Evolutionary conservation across 2,888 invertebrate species (phyloP).

Genomic region (Alsophila aescularia): DNA sequence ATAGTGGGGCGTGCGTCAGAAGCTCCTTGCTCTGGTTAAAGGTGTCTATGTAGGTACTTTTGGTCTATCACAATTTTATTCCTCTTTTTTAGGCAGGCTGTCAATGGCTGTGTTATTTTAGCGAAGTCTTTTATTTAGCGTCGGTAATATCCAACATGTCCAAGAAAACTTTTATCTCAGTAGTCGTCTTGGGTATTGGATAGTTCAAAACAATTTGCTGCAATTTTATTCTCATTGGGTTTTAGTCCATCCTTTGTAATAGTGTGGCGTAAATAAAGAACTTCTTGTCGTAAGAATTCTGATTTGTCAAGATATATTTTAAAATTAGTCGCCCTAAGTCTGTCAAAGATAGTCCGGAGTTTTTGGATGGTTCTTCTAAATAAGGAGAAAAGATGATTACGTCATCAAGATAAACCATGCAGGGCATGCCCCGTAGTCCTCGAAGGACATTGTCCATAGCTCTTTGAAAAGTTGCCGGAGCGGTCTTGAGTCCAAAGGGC

Average conservation of each 20-base stretch:
- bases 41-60: constrained; percentile 4
- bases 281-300: neutral
- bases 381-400: neutral
- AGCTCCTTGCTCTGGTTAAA: constrained; percentile 13
- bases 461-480: constrained; percentile 24
- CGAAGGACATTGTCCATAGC: neutral
- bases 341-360: neutral
- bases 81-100: constrained; percentile 3
- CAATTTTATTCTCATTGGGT: neutral
- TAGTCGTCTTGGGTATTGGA: constrained; percentile 3
- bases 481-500: neutral
- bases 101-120: constrained; percentile 8
- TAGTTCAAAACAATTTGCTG: neutral
- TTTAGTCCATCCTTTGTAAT: neutral
- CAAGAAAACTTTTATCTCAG: constrained; percentile 8
- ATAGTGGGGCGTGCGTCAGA: constrained; percentile 3
- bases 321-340: neutral
- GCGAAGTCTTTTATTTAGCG: constrained; percentile 23
- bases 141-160: constrained; percentile 14
- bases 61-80: constrained; percentile 8
- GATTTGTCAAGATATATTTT: no score
- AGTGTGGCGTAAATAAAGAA: neutral
- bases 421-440: neutral
- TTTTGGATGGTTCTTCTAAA: neutral
- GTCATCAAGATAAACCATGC: neutral